Evolutionary conservation across 2,113 vertebrate species (phyloP), one percentile per base, ranked within the genome.

Genomic region (Gulo gulo): DNA sequence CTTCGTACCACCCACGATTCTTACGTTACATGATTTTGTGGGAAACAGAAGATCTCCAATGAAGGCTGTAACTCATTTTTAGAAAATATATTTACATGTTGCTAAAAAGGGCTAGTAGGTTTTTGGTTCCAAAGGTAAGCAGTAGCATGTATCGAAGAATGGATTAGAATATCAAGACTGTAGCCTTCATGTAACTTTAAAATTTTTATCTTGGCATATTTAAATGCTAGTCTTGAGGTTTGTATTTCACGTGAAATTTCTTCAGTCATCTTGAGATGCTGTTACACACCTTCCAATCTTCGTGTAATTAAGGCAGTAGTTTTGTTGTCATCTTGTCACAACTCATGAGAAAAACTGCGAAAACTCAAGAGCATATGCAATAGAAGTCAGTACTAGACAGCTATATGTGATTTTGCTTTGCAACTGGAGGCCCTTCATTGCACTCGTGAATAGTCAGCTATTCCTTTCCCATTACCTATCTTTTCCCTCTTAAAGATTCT

Each of bases 261-360:
- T 96, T 95, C 95, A 91, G 88, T 97, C 88, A 86, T 97, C 73
- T 96, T 93, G 92, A 97, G 94, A 92, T 95, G 74, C 88, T 97
- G 95, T 97, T 98, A 95, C 55, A 96, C 88, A 98, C 94, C 97
- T 97, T 97, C 97, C 88, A 97, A 98, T 98, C 92, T 98, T 97
- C 73, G 4, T 95, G 94, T 97, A 97, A 98, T 98, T 97, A 98
- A 98, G 97, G 96, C 95, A 97, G 94, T 96, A 95, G 90, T 93
- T 98, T 97, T 96, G 96, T 98, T 98, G 97, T 97, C 97, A 97
- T 98, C 97, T 93, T 97, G 97, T 97, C 97, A 98, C 97, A 98
- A 97, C 97, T 97, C 95, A 85, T 55, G 91, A 97, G 95, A 94
- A 96, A 98, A 97, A 88, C 92, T 97, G 96, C 71, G 84, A 96